These are phyloP conservation scores for Bettongia penicillata DNA, from an alignment of 2,113 vertebrate species.

Conservation along the genomic window DNA sequence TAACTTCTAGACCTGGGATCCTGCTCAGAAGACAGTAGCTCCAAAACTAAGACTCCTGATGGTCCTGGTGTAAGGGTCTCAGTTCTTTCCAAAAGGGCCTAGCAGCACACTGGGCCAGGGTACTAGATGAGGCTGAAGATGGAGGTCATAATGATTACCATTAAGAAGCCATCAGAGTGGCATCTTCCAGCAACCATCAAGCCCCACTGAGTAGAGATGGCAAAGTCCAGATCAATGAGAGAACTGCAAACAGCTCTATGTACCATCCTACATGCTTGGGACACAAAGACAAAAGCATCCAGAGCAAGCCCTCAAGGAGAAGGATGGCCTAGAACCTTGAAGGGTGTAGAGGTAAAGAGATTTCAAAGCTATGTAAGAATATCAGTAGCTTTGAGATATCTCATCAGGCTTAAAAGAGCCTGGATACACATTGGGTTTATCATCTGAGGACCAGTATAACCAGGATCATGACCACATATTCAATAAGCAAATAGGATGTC, in stretches of 20 bases:
- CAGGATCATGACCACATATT: neutral
- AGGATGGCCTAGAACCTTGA: neutral
- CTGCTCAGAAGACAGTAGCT: too few relatives aligned
- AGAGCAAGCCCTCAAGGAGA: neutral
- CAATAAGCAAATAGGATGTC: neutral
- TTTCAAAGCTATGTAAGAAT: neutral
- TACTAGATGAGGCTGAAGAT: neutral
- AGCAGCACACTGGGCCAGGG: neutral
- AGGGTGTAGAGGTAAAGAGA: neutral
- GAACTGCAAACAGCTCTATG: neutral
- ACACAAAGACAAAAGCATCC: neutral
- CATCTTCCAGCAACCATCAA: neutral
- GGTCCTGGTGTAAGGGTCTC: neutral
- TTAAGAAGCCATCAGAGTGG: neutral
- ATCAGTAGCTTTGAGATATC: too few relatives aligned
- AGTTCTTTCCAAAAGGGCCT: neutral
- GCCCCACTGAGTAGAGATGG: neutral
- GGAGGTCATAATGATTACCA: neutral
- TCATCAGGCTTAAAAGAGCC: neutral
- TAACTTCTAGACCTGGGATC: too few relatives aligned
- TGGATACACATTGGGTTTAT: neutral
- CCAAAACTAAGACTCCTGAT: neutral
- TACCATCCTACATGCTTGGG: neutral
- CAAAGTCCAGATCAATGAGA: neutral
- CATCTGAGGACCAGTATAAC: neutral